These are phyloP conservation scores for Centropus unirufus DNA, from an alignment of 2,113 vertebrate species.

Conservation along the genomic window DNA sequence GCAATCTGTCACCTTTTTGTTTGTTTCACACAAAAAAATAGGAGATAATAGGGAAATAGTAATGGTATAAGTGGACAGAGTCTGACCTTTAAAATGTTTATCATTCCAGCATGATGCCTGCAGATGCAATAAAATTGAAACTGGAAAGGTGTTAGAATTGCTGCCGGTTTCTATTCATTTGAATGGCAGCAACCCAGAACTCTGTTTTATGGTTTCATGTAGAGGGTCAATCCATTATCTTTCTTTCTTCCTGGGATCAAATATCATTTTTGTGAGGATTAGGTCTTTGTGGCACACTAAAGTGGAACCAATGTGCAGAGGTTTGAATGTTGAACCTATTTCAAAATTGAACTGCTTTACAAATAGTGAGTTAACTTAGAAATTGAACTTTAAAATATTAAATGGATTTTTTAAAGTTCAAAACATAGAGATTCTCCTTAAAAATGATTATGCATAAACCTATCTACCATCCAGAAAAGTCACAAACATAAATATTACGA, in stretches of 20 bases:
- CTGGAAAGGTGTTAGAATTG: constrained; percentile 75
- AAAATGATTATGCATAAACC: constrained; percentile 15
- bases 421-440: constrained; percentile 26
- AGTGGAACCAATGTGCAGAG: constrained; percentile 54
- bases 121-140: constrained; percentile 79
- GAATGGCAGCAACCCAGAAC: constrained; percentile 76
- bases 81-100: constrained; percentile 81
- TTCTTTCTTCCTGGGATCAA: constrained; percentile 70
- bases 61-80: constrained; percentile 72
- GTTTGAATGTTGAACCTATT: constrained; percentile 64
- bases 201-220: constrained; percentile 64
- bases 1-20: constrained; percentile 75
- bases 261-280: constrained; percentile 76
- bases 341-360: constrained; percentile 65
- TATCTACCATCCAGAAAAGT: not conserved
- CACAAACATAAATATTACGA: not conserved
- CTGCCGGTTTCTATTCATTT: constrained; percentile 79
- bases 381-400: constrained; percentile 66
- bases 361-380: constrained; percentile 54
- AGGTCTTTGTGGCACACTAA: constrained; percentile 48
- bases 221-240: constrained; percentile 78
- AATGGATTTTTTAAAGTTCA: constrained; percentile 68
- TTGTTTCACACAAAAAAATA: constrained; percentile 68
- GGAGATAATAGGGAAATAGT: constrained; percentile 72
- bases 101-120: constrained; percentile 72